Evolutionary conservation across 2,888 invertebrate species (phyloP).

Genomic region (Amblyteles armatorius): DNA sequence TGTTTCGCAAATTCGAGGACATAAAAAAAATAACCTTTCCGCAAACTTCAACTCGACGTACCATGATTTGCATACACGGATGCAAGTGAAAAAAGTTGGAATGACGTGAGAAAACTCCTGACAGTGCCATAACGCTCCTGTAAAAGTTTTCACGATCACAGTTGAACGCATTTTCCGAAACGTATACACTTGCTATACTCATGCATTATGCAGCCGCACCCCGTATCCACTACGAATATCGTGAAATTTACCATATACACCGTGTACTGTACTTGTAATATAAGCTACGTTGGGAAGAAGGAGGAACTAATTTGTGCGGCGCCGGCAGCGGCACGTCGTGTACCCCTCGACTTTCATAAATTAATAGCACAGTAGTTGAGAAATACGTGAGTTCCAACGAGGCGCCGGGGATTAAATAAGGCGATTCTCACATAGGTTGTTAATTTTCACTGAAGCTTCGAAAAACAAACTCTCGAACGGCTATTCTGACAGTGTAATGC

Average conservation of each 20-base stretch:
- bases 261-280: conserved; percentile 14
- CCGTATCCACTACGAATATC: background rate
- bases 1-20: background rate
- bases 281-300: conserved; percentile 16
- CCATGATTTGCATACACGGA: conserved; percentile 5
- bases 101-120: background rate
- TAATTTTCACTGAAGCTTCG: background rate
- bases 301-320: conserved; percentile 52
- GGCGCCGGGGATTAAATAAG: conserved; percentile 28
- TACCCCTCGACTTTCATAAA: conserved; percentile 49
- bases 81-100: conserved; percentile 2
- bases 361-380: conserved; percentile 42
- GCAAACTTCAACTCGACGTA: background rate
- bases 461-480: background rate
- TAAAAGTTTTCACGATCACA: background rate
- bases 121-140: background rate
- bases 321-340: conserved; percentile 50
- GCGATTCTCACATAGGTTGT: conserved; percentile 6
- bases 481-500: no score
- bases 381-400: conserved; percentile 24
- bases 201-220: conserved; percentile 3
- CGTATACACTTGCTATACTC: background rate
- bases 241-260: conserved; percentile 12
- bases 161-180: conserved; percentile 4
- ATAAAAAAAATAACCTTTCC: background rate